phyloP scores from a whole-genome alignment of 2,113 vertebrate genomes.

The Mesoclemmys tuberculata region DNA sequence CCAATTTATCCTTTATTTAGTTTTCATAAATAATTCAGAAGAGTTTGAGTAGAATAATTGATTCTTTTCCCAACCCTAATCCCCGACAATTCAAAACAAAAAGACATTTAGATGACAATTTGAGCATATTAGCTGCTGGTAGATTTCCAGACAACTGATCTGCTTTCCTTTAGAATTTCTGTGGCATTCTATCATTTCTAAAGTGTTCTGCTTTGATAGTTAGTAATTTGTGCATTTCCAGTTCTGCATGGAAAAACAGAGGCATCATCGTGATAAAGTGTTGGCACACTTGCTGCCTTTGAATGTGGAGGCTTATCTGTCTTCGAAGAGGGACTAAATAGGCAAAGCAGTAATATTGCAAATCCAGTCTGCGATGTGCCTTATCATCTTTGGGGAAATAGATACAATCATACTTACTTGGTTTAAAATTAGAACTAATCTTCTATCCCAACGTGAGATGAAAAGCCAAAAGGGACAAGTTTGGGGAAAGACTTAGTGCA shows the following conservation, averaged over 20 bases:
- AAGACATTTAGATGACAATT: constrained; percentile 73
- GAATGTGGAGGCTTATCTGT: constrained; percentile 61
- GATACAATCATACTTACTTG: constrained; percentile 51
- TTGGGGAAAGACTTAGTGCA: background rate
- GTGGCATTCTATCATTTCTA: constrained; percentile 53
- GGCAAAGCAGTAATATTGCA: constrained; percentile 55
- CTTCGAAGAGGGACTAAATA: constrained; percentile 61
- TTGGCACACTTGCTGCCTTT: background rate
- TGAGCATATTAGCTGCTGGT: constrained; percentile 64
- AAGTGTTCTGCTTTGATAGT: constrained; percentile 69
- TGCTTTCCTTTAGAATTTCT: constrained; percentile 64
- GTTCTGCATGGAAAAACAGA: constrained; percentile 50
- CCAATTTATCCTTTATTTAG: constrained; percentile 80
- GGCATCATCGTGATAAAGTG: constrained; percentile 29
- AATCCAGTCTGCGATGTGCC: constrained; percentile 43
- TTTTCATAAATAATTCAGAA: constrained; percentile 82
- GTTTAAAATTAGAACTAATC: constrained; percentile 61
- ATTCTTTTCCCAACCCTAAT: constrained; percentile 76
- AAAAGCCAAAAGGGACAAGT: constrained; percentile 42
- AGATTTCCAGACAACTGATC: constrained; percentile 68
- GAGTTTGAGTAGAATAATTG: constrained; percentile 77
- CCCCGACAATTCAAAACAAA: constrained; percentile 76
- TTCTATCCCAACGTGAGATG: background rate
- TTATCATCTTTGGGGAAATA: constrained; percentile 53
- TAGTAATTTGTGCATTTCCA: constrained; percentile 72